Evolutionary conservation across 2,113 vertebrate species (phyloP), one percentile per base, ranked within the genome.

Genomic region (Alaudala cheleensis): DNA sequence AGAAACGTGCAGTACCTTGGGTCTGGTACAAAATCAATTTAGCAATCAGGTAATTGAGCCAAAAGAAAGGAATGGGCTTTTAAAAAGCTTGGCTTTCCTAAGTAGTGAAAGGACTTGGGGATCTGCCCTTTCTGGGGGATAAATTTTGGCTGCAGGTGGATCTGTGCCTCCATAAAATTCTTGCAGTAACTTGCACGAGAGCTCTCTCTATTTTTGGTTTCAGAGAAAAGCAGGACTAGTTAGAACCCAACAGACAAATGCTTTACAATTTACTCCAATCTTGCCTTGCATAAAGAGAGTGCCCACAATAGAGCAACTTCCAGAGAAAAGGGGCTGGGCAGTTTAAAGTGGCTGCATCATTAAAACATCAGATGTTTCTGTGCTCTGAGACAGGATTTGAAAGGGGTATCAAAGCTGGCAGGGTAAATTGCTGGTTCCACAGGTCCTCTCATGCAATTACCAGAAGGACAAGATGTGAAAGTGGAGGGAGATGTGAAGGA

Each of bases 1-100:
- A 79, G 60, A 87, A 92, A 51, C 4, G 1, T 50, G 28, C 37
- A 49, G 29, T 92, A 69, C 88, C 22, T 81, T 90, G 88, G 17
- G 83, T 92, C 49, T 65, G 9, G 86, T 96, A 83, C 76, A 95
- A 80, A 92, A 93, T 90, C 91, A 65, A 88, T 95, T 77, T 80
- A 77, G 37, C 51, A 92, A 95, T 95, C 66, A 88, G 14, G 25
- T 85, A 95, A 95, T 60, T 92, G 86, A 86, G 49, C 49, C 53
- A 90, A 80, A 92, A 81, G 19, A 51, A 76, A 90, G 19, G 56
- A 86, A 80, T 67, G 57, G 86, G 33, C 66, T 88, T 82, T 79
- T 40, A 9, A 76, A 88, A 93, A 90, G 14, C 28, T 83, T 93
- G 80, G 25, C 54, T 90, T 77, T 80, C 19, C 16, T 29, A 45